Evolutionary conservation across 2,888 invertebrate genomes (phyloP).

Genomic region (Thereva nobilitata): DNA sequence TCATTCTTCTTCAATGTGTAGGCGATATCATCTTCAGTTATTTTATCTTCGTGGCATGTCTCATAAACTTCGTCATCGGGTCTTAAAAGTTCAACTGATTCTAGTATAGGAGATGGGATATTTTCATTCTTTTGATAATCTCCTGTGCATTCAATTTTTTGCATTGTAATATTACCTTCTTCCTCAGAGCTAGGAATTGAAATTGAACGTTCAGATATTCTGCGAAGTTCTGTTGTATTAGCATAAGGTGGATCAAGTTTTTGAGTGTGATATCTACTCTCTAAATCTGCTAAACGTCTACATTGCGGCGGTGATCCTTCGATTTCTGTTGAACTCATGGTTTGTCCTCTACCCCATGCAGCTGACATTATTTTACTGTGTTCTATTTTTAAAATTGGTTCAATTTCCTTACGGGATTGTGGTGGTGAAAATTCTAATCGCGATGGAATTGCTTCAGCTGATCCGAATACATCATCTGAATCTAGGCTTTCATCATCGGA

Average conservation of each 20-base stretch:
- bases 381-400: slow-evolving; percentile 73
- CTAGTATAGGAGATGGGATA: slow-evolving; percentile 67
- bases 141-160: slow-evolving; percentile 64
- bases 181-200: slow-evolving; percentile 78
- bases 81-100: slow-evolving; percentile 65
- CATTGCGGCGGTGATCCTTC: slow-evolving; percentile 77
- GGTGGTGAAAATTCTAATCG: slow-evolving; percentile 75
- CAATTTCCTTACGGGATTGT: slow-evolving; percentile 75
- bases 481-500: slow-evolving; percentile 77
- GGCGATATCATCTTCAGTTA: slow-evolving; percentile 64
- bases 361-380: slow-evolving; percentile 71
- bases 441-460: slow-evolving; percentile 73
- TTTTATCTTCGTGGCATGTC: slow-evolving; percentile 57
- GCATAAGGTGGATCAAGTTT: slow-evolving; percentile 67
- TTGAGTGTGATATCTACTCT: slow-evolving; percentile 67
- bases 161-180: slow-evolving; percentile 65
- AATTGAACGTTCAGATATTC: slow-evolving; percentile 75
- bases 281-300: slow-evolving; percentile 66
- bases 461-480: slow-evolving; percentile 77
- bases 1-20: slow-evolving; percentile 54
- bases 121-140: slow-evolving; percentile 66
- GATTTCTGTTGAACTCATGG: slow-evolving; percentile 78
- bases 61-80: slow-evolving; percentile 63
- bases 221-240: slow-evolving; percentile 68
- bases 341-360: slow-evolving; percentile 70